Base-by-base conservation (phyloP, 2,113 vertebrate species). In the Pseudolaguvia tuberculata region DNA sequence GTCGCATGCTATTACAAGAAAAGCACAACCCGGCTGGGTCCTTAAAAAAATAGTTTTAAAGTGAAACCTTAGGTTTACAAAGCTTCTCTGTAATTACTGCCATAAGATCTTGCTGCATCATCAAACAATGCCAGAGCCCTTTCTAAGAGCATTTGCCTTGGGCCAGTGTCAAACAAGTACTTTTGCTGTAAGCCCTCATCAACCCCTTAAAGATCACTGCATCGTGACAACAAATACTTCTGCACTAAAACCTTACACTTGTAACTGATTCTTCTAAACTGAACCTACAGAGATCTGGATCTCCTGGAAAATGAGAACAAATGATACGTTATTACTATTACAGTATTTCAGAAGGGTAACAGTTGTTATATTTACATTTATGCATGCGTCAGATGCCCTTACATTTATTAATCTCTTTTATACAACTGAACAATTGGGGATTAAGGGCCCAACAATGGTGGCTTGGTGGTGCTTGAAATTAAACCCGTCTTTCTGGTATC, bases 91-190 rank as follows among this genome's bases (percentile, higher is more conserved):
- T 68, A 79, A 83, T 79, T 75, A 78, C 81, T 59, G 62, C 9
- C 29, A 68, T 75, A 45, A 73, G 76, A 80, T 76, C 57, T 52
- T 73, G 58, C 70, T 76, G 70, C 75, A 72, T 83, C 82, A 82
- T 82, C 71, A 57, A 75, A 55, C 72, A 23, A 63, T 10, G 17
- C 45, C 1, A 2, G 53, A 59, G 15, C 15, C 18, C 5, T 17
- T 25, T 50, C n/a, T 14, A 72, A n/a, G 59, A n/a, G 56, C 29
- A 42, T 62, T 21, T 5, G 47, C 55, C 59, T 31, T 63, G 21
- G 47, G 79, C 78, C 76, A 57, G 45, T 69, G 70, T 67, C 62
- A 59, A 47, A 74, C 48, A 62, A 59, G 48, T 17, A 23, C 35
- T 73, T 47, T 50, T 5, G 29, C 45, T 67, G 12, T 52, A 42